These are phyloP conservation scores for Lagodon rhomboides DNA, from an alignment of 2,797 vertebrate genomes.

Conservation along the genomic window DNA sequence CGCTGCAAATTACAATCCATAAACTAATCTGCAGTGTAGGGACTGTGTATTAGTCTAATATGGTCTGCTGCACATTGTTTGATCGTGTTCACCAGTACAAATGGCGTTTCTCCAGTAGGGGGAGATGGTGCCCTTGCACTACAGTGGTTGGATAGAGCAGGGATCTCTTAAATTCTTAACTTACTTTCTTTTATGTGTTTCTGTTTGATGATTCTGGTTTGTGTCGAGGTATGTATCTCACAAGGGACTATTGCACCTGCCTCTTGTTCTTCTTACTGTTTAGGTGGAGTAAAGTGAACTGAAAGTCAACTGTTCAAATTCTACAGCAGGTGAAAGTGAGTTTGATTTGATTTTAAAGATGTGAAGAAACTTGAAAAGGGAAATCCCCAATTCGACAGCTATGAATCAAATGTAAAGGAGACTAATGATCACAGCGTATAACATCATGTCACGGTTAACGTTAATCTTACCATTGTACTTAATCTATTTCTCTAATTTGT, in stretches of 20 bases:
- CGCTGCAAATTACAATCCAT: conserved; percentile 54
- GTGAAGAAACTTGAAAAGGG: background rate
- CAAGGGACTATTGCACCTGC: background rate
- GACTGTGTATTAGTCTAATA: conserved; percentile 34
- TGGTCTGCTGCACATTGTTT: conserved; percentile 57
- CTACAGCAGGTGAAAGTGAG: conserved; percentile 10
- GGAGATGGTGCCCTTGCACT: conserved; percentile 63
- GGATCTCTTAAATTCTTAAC: conserved; percentile 34
- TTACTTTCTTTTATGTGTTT: conserved; percentile 32
- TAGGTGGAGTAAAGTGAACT: background rate
- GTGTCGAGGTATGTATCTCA: conserved; percentile 15
- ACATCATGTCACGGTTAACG: too few species aligned
- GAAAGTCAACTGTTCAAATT: conserved; percentile 6
- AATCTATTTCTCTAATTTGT: background rate
- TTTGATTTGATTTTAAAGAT: conserved; percentile 2
- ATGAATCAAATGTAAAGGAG: background rate
- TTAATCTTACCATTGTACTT: background rate
- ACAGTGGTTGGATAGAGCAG: background rate
- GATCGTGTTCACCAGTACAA: conserved; percentile 20
- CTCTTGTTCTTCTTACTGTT: conserved; percentile 11
- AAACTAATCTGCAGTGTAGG: conserved; percentile 46
- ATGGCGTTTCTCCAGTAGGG: conserved; percentile 63
- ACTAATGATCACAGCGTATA: background rate
- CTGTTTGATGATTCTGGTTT: conserved; percentile 48
- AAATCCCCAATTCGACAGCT: background rate